A percentile compares a stretch with the other conserved stretches of the same genome.
Evolutionary conservation across 2,888 invertebrate genomes (phyloP).

Genomic region (Eupithecia subumbrata): DNA sequence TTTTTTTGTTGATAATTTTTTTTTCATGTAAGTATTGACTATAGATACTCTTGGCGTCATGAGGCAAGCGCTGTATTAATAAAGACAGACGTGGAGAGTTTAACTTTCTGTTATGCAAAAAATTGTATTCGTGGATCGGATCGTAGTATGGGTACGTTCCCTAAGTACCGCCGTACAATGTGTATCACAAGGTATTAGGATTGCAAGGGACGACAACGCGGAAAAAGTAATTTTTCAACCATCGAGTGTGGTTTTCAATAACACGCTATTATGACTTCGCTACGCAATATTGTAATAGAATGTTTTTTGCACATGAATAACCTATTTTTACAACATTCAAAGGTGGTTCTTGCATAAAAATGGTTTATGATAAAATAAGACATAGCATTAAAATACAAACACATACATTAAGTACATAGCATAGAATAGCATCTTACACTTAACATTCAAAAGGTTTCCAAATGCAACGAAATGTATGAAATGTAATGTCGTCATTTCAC

Average conservation of each 20-base stretch:
- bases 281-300: slow-evolving; percentile 33
- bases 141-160: background rate
- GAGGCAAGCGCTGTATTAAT: no score
- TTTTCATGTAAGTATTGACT: no score
- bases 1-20: no score
- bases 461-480: background rate
- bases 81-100: no score
- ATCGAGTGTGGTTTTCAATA: slow-evolving; percentile 70
- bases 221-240: slow-evolving; percentile 74
- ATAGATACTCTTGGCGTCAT: no score
- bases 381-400: no score
- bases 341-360: background rate
- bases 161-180: slow-evolving; percentile 9
- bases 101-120: no score
- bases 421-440: no score
- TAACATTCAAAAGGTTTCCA: background rate
- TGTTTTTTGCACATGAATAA: slow-evolving; percentile 6
- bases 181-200: slow-evolving; percentile 50
- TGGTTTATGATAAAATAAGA: background rate
- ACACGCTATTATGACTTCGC: slow-evolving; percentile 61
- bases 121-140: no score
- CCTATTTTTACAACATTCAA: background rate
- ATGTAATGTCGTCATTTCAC: no score
- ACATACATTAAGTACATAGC: no score
- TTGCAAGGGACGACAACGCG: slow-evolving; percentile 57